Evolutionary conservation across 1,140 invertebrate genomes (phyloP), one percentile per base, ranked within the genome.

Genomic region (Limonius californicus): DNA sequence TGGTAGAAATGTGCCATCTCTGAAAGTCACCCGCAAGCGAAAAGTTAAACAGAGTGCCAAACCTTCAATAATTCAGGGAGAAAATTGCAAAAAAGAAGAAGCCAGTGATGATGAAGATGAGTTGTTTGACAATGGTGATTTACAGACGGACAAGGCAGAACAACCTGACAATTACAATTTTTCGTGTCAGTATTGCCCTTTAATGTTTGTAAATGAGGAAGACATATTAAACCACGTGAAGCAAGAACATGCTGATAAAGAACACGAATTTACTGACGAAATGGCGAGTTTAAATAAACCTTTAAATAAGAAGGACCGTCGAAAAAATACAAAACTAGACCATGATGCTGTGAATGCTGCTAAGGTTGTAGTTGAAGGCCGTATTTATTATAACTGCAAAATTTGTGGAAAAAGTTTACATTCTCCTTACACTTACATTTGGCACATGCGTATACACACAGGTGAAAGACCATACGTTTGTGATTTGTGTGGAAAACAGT

Each of bases 391-490:
- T 67, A 78, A 80, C 9, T 87, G 85, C 61, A 75, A 76, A 32
- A 73, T 80, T 0, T 88, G 86, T 63, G 82, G 80, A 0, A 86
- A 85, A 69, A 80, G 79, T 56, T 74, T 88, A 19, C 81, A 80
- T 63, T 83, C 84, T 1, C 74, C 81, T 0, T 84, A 85, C 59
- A 85, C 84, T 0, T 86, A 83, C 68, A 69, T 82, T 12, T 83
- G 79, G 73, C 86, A 88, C 62, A 77, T 80, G 64, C 77, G 83
- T 2, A 86, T 86, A 21, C 88, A 90, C 74, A 87, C 86, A 1
- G 87, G 87, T 11, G 87, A 91, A 71, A 82, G 87, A 59, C 86
- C 87, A 1, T 90, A 83, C 69, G 83, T 84, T 20, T 92, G 90
- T 69, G 82, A 85, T 61, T 73, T 88, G 1, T 91, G 89, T 70